Conservation (phyloP, 2,113 vertebrate genomes). For the Sus scrofa region DNA sequence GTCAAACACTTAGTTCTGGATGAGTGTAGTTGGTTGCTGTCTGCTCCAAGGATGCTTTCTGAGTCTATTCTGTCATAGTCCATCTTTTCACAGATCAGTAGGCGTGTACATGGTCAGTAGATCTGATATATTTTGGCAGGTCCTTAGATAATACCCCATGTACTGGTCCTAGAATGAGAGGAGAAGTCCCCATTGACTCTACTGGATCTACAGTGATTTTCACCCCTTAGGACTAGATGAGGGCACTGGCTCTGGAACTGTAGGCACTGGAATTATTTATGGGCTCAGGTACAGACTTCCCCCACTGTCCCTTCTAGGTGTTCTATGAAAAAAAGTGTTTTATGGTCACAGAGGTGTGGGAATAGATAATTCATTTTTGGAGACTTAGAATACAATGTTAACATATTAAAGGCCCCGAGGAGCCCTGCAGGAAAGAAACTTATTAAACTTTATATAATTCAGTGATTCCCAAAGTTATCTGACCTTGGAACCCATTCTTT, state of each 20-base stretch:
- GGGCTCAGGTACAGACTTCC: not conserved
- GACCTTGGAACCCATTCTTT: slow-evolving; percentile 21
- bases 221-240: not conserved
- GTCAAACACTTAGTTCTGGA: not conserved
- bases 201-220: not conserved
- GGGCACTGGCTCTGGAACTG: not conserved
- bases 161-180: not conserved
- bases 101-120: not conserved
- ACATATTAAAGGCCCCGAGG: slow-evolving; percentile 12
- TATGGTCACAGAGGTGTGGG: not conserved
- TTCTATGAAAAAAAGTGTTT: not conserved
- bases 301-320: not conserved
- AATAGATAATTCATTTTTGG: not conserved
- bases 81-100: not conserved
- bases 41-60: not conserved
- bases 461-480: slow-evolving; percentile 18
- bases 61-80: not conserved
- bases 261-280: not conserved
- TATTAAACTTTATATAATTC: not conserved
- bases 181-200: not conserved
- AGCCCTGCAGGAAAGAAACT: not conserved
- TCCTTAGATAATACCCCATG: not conserved
- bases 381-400: not conserved
- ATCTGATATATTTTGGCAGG: not conserved
- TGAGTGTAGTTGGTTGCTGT: not conserved